Conservation (phyloP, 2,888 invertebrate species). For the Reticulitermes lucifugus region DNA sequence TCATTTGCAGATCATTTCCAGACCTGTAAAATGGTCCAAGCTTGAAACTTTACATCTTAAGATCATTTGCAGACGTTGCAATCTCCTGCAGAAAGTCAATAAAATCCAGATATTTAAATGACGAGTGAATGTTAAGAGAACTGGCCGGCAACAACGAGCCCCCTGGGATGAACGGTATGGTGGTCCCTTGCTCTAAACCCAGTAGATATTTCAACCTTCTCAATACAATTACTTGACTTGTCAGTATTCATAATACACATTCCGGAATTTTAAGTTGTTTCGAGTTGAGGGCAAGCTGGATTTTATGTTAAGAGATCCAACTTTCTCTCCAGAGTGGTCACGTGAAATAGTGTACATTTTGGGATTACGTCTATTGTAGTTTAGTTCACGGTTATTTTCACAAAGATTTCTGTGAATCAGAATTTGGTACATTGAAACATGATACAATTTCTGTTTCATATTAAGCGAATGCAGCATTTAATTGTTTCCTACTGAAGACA, state of each 20-base stretch:
- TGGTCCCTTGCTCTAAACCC: constrained; percentile 8
- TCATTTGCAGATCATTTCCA: too few species aligned
- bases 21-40: not conserved
- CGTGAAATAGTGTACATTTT: not conserved
- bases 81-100: constrained; percentile 37
- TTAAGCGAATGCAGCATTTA: too few species aligned
- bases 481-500: too few species aligned
- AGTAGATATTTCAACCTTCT: not conserved
- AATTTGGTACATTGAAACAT: too few species aligned
- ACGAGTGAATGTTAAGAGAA: constrained; percentile 31
- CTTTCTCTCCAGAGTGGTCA: not conserved
- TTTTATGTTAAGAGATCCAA: not conserved
- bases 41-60: constrained; percentile 24
- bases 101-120: constrained; percentile 37
- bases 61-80: constrained; percentile 38
- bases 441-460: too few species aligned
- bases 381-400: too few species aligned
- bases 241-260: not conserved
- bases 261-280: not conserved
- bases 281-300: not conserved
- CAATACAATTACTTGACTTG: not conserved
- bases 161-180: constrained; percentile 18
- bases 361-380: too few species aligned
- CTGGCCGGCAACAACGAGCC: constrained; percentile 49
- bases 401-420: too few species aligned